Evolutionary conservation across 2,888 invertebrate genomes (phyloP).

Genomic region (Oscheius onirici): DNA sequence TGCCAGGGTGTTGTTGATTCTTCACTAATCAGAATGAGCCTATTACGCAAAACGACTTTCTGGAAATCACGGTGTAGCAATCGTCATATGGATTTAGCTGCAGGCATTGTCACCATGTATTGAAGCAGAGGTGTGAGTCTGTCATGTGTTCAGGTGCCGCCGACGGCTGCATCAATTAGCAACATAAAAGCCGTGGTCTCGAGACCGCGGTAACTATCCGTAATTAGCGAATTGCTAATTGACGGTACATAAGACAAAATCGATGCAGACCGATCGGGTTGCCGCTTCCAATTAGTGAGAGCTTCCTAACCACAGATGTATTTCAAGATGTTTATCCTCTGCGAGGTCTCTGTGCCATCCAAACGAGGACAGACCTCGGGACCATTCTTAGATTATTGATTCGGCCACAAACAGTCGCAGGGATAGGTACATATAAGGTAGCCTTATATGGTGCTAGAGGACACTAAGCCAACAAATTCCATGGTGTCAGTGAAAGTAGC

Average conservation of each 20-base stretch:
- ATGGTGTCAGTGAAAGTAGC: constrained; percentile 28
- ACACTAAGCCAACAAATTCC: not conserved
- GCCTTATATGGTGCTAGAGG: not conserved
- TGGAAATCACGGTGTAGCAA: too few species aligned
- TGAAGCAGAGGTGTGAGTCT: constrained; percentile 22
- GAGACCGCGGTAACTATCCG: constrained; percentile 18
- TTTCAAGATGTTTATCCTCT: constrained; percentile 28
- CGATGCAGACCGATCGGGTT: constrained; percentile 27
- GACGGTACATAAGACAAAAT: constrained; percentile 33
- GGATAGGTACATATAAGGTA: not conserved
- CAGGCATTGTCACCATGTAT: constrained; percentile 9
- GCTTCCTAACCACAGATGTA: constrained; percentile 32
- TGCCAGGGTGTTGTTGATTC: not conserved
- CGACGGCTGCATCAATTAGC: constrained; percentile 24
- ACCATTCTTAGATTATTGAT: constrained; percentile 20
- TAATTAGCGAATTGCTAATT: constrained; percentile 31
- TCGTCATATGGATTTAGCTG: constrained; percentile 1
- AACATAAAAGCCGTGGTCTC: constrained; percentile 20
- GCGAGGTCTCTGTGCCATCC: constrained; percentile 14
- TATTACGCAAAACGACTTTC: not conserved
- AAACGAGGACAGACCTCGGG: not conserved
- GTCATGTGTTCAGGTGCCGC: constrained; percentile 23
- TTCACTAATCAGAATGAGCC: too few species aligned
- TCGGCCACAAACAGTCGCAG: constrained; percentile 21
- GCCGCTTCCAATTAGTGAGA: constrained; percentile 27